These are phyloP conservation scores for Menura novaehollandiae DNA, from an alignment of 2,113 vertebrate genomes.

Conservation along the genomic window DNA sequence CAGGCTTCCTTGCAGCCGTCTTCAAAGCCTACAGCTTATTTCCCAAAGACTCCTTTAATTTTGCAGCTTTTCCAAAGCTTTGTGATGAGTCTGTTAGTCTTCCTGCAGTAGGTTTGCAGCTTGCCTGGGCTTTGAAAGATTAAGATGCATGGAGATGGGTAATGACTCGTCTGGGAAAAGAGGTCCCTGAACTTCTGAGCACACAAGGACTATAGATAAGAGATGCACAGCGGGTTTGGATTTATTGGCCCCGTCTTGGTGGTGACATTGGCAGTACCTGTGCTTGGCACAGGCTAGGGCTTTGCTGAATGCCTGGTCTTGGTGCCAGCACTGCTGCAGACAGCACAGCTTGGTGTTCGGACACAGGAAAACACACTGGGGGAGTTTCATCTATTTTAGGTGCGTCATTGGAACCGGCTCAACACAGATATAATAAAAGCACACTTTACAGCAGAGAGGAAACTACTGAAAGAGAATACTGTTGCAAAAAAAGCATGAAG, in stretches of 20 bases:
- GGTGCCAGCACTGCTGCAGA: not conserved
- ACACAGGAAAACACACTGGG: not conserved
- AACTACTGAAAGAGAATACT: conserved; percentile 55
- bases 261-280: not conserved
- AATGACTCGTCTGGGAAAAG: not conserved
- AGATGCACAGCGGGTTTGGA: not conserved
- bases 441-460: conserved; percentile 22
- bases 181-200: not conserved
- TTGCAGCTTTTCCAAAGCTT: not conserved
- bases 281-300: not conserved
- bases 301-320: conserved; percentile 1
- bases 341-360: not conserved
- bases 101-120: not conserved
- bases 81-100: not conserved
- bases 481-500: not conserved
- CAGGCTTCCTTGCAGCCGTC: not conserved
- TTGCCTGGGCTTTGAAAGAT: not conserved
- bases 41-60: not conserved
- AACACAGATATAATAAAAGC: conserved; percentile 33
- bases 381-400: conserved; percentile 57
- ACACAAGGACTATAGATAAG: not conserved
- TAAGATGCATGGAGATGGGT: not conserved
- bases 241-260: not conserved
- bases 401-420: not conserved
- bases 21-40: not conserved